A percentile compares a stretch with the other conserved stretches of the same genome.
These are phyloP conservation scores for Nicator chloris DNA, from an alignment of 2,113 vertebrate genomes.

Conservation along the genomic window DNA sequence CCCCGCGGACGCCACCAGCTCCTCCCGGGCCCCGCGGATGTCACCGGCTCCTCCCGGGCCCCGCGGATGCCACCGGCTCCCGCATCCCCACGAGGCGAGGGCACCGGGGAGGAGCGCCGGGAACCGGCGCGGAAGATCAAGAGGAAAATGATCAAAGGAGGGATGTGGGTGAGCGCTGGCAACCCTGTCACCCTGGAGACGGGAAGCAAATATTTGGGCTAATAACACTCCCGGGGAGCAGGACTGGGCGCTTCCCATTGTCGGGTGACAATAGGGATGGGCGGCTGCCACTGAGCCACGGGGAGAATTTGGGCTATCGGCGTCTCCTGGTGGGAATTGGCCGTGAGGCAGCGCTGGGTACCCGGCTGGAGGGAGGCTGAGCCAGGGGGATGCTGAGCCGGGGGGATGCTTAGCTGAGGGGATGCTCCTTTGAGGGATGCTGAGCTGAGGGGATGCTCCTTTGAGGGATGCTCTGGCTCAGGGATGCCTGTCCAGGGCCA, in stretches of 20 bases:
- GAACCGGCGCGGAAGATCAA: slow-evolving; percentile 11
- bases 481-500: not conserved
- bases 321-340: not conserved
- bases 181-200: slow-evolving; percentile 51
- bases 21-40: not conserved
- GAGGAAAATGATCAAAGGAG: slow-evolving; percentile 45
- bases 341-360: rapidly evolving
- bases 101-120: not conserved
- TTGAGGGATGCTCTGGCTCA: too few species aligned
- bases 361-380: rapidly evolving
- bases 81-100: not conserved
- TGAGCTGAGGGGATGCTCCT: too few species aligned
- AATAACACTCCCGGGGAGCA: not conserved
- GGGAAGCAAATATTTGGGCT: slow-evolving; percentile 58
- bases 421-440: not conserved
- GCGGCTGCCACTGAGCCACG: not conserved
- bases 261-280: not conserved
- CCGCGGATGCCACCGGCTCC: not conserved
- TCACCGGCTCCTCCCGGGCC: not conserved
- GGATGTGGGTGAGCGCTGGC: slow-evolving; percentile 48
- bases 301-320: not conserved
- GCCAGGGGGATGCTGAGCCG: rapidly evolving
- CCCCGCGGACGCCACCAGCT: too few species aligned
- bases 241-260: not conserved
- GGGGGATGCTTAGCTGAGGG: not conserved